Evolutionary conservation across 2,888 invertebrate genomes (phyloP).

Genomic region (Chaitophorus viminalis): DNA sequence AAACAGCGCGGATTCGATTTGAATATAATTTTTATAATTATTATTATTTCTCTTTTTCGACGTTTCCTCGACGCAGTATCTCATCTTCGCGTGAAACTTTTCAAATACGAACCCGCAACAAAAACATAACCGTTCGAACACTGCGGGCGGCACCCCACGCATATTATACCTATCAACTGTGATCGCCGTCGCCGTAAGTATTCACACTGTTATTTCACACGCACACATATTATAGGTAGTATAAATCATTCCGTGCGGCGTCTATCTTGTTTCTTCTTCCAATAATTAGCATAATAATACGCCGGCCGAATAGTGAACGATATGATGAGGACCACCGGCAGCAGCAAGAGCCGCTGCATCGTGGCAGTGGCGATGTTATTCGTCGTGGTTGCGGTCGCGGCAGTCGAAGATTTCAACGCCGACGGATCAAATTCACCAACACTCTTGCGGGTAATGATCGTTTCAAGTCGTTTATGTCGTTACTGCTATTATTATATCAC

Average conservation of each 20-base stretch:
- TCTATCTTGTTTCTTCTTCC: background rate
- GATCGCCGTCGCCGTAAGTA: background rate
- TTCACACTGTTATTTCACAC: background rate
- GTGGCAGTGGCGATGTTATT: background rate
- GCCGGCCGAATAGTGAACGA: background rate
- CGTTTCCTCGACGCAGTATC: background rate
- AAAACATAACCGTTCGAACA: background rate
- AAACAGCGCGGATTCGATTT: background rate
- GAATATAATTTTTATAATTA: no score
- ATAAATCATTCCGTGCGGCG: background rate
- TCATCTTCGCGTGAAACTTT: background rate
- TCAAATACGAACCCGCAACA: background rate
- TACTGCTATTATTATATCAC: no score
- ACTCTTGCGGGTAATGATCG: background rate
- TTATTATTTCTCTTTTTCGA: background rate
- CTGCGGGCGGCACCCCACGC: background rate
- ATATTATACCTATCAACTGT: background rate
- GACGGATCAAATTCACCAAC: background rate
- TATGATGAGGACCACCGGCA: constrained; percentile 2
- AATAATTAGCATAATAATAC: background rate
- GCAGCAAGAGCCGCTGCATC: background rate
- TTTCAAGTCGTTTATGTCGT: background rate
- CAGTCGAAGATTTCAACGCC: background rate
- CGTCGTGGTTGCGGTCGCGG: constrained; percentile 21
- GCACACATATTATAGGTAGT: background rate